Conservation (phyloP, 2,113 vertebrate genomes). For the Sarotherodon lohbergeri region DNA sequence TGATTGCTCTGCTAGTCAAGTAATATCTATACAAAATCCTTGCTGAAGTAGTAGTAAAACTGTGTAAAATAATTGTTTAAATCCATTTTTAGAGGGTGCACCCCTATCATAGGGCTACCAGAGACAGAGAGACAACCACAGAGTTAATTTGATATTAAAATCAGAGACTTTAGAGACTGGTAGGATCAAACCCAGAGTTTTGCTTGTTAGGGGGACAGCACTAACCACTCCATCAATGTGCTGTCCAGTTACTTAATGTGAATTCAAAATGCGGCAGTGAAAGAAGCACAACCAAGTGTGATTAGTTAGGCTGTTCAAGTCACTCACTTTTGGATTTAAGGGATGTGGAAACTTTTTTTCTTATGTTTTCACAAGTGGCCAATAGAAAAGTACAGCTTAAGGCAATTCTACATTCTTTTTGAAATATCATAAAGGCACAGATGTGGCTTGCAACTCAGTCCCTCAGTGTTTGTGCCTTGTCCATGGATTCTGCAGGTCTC, state of each 20-base stretch:
- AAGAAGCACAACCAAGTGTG: neutral
- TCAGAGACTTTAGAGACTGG: neutral
- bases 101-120: neutral
- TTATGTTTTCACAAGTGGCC: neutral
- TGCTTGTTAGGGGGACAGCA: neutral
- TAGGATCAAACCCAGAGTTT: neutral
- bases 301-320: neutral
- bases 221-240: neutral
- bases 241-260: neutral
- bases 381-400: neutral
- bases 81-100: neutral
- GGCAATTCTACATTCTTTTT: neutral
- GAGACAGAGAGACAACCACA: neutral
- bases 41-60: neutral
- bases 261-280: neutral
- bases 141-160: neutral
- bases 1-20: too few relatives aligned
- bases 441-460: neutral
- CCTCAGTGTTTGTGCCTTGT: neutral
- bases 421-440: neutral
- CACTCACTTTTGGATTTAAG: neutral
- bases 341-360: neutral
- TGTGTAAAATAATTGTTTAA: neutral
- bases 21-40: neutral
- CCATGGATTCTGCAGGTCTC: neutral